These are phyloP conservation scores for Ellobium chinense DNA, from an alignment of 2,888 invertebrate species.

Conservation along the genomic window DNA sequence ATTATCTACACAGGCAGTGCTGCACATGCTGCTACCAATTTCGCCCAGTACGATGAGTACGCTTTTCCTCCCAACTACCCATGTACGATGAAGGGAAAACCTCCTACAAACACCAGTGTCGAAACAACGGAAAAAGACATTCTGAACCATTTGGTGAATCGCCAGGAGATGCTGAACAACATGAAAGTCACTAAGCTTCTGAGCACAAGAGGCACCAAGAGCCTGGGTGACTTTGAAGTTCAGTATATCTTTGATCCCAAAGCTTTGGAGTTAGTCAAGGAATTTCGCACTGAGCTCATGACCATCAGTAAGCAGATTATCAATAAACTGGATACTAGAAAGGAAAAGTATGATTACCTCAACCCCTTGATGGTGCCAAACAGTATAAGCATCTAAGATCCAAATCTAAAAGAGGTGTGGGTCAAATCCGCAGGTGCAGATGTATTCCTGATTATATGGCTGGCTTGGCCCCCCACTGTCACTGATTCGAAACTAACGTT, in stretches of 20 bases:
- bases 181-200: conserved; percentile 79
- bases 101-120: conserved; percentile 54
- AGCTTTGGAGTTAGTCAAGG: conserved; percentile 65
- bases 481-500: too few relatives aligned
- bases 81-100: conserved; percentile 62
- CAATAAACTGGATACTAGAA: too few relatives aligned
- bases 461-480: too few relatives aligned
- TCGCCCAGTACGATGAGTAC: conserved; percentile 74
- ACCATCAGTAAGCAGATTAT: too few relatives aligned
- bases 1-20: conserved; percentile 72
- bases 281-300: too few relatives aligned
- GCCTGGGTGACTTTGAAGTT: conserved; percentile 79
- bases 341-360: too few relatives aligned
- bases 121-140: conserved; percentile 72
- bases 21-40: conserved; percentile 69
- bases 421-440: too few relatives aligned
- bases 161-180: conserved; percentile 75
- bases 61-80: conserved; percentile 74
- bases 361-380: too few relatives aligned
- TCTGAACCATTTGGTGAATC: conserved; percentile 73
- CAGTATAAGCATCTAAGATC: too few relatives aligned
- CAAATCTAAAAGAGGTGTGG: too few relatives aligned
- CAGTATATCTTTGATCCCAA: conserved; percentile 78
- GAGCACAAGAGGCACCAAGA: conserved; percentile 77
- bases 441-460: too few relatives aligned